Evolutionary conservation across 2,888 invertebrate species (phyloP), one percentile per base, ranked within the genome.

Genomic region (Cerceris rybyensis): DNA sequence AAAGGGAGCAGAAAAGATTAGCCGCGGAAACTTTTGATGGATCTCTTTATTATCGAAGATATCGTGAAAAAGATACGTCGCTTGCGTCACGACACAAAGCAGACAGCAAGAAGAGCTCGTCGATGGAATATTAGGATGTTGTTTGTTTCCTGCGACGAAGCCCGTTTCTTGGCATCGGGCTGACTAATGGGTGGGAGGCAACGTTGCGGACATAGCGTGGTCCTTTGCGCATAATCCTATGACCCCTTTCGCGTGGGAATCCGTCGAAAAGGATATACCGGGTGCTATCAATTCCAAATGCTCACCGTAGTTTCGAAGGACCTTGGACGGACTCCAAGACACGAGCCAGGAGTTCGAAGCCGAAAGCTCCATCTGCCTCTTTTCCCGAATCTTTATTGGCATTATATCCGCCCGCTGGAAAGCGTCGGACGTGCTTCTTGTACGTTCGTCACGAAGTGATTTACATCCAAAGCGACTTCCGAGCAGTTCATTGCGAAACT

Each of bases 311-410:
- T 85, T 84, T 78, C 78, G 81, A 86, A 87, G 87, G 85, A 85
- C 76, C 79, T 87, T 89, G 89, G 90, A 84, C 70, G 41, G 28
- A 59, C 52, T 90, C 88, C 89, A 89, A 88, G 74, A 81, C 65
- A 61, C 75, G 68, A 78, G 64, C 50, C 67, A 52, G 66, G 41
- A 55, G 52, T 54, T 28, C 42, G 61, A 67, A 17, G 49, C 49
- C 46, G 43, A 46, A 54, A 9, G 59, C 14, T 16, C 65, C 39
- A 28, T 57, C 63, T 57, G 17, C 61, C 58, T 63, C 58, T 65
- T 61, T 59, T 54, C 66, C 54, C 14, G 46, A 50, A 64, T 80
- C 78, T 70, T 75, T 68, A 68, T 71, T 74, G 43, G 63, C 57
- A 14, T 60, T 6, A 57, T 57, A 55, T 70, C 70, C 66, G 52